Conservation (phyloP, 2,888 invertebrate species). For the Eupithecia insigniata region DNA sequence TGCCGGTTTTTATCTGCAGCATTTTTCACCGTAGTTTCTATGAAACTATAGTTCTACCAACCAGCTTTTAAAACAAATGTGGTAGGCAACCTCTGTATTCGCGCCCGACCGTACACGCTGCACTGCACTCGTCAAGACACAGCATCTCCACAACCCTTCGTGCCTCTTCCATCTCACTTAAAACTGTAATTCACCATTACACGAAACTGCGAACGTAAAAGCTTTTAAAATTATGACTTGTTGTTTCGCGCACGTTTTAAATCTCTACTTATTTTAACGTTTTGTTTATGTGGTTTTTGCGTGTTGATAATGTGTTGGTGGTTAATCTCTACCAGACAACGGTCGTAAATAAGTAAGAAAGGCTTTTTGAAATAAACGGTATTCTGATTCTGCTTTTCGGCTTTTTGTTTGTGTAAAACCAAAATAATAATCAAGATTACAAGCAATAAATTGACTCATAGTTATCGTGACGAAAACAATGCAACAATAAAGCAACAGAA, state of each 20-base stretch:
- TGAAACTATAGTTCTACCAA: not conserved
- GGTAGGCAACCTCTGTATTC: not conserved
- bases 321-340: too few relatives aligned
- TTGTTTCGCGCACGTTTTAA: slow-evolving; percentile 47
- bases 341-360: not conserved
- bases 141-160: slow-evolving; percentile 45
- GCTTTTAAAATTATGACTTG: slow-evolving; percentile 49
- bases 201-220: slow-evolving; percentile 49
- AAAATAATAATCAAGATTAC: not conserved
- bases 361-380: not conserved
- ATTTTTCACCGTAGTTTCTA: not conserved
- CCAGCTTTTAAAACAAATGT: slow-evolving; percentile 9
- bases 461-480: slow-evolving; percentile 23
- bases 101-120: slow-evolving; percentile 6
- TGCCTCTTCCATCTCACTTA: slow-evolving; percentile 57
- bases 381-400: not conserved
- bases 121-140: slow-evolving; percentile 36
- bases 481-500: slow-evolving; percentile 50
- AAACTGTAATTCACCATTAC: slow-evolving; percentile 53
- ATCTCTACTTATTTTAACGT: slow-evolving; percentile 39
- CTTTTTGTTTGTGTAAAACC: not conserved
- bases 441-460: not conserved
- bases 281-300: slow-evolving; percentile 34
- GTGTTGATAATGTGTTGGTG: slow-evolving; percentile 14
- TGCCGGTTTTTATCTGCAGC: slow-evolving; percentile 10